These are phyloP conservation scores for Adelosebastes latens DNA, from an alignment of 2,797 vertebrate species.

Conservation along the genomic window DNA sequence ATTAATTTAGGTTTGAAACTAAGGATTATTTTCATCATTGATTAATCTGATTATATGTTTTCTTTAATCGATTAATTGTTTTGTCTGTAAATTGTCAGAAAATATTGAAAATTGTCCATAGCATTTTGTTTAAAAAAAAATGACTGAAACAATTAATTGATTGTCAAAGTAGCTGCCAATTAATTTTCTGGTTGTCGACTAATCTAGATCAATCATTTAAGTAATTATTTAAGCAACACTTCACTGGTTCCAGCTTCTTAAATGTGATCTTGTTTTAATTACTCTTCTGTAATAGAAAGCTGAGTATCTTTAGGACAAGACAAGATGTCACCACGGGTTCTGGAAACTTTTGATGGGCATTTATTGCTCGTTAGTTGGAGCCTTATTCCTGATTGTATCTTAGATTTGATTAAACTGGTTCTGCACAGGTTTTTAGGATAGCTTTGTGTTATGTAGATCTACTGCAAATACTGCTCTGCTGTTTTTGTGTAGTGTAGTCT, in stretches of 20 bases:
- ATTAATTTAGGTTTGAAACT: rapidly evolving
- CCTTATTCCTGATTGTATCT: neutral
- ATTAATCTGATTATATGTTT: neutral
- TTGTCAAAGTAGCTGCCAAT: neutral
- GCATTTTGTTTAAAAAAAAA: neutral
- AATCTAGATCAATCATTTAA: neutral
- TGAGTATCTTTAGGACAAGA: neutral
- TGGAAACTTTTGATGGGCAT: neutral
- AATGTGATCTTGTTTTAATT: neutral
- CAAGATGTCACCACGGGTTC: neutral
- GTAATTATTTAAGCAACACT: neutral
- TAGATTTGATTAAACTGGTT: neutral
- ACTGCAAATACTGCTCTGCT: neutral
- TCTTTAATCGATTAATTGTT: too few species aligned
- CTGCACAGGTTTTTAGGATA: neutral
- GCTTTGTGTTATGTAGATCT: neutral
- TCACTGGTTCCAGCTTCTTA: neutral
- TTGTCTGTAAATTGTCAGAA: neutral
- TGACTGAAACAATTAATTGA: neutral
- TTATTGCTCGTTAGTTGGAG: neutral
- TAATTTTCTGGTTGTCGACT: neutral
- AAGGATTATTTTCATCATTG: neutral
- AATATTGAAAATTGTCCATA: neutral
- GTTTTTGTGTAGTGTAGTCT: neutral
- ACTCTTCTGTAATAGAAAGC: neutral